A percentile compares a stretch with the other conserved stretches of the same genome.
Evolutionary conservation across 1,140 invertebrate species (phyloP).

Genomic region (Pinna nobilis): DNA sequence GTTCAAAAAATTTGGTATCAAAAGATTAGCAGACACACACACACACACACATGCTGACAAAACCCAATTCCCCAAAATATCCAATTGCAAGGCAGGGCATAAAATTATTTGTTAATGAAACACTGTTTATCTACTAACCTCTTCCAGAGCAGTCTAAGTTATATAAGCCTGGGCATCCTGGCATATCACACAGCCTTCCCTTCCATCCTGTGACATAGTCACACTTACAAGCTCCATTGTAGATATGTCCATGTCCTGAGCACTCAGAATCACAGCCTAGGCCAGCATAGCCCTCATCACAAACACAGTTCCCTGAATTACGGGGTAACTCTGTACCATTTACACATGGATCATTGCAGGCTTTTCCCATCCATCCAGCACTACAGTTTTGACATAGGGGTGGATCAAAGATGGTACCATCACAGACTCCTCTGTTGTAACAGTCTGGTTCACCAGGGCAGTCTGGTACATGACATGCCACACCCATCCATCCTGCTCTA

Average conservation of each 20-base stretch:
- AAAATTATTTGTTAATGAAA: too few species aligned
- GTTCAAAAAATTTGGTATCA: too few species aligned
- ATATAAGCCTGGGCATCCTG: constrained; percentile 63
- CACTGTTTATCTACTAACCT: constrained; percentile 40
- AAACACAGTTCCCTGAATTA: constrained; percentile 57
- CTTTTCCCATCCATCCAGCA: constrained; percentile 61
- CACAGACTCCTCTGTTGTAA: constrained; percentile 51
- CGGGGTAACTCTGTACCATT: constrained; percentile 56
- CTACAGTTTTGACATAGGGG: constrained; percentile 58
- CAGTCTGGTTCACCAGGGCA: constrained; percentile 65
- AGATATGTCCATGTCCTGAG: constrained; percentile 59
- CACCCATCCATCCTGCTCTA: constrained; percentile 59
- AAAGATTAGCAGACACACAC: too few species aligned
- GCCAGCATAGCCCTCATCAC: constrained; percentile 63
- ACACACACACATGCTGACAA: too few species aligned
- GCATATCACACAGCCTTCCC: constrained; percentile 61
- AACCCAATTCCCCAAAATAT: too few species aligned
- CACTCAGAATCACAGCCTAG: constrained; percentile 67
- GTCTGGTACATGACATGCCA: constrained; percentile 62
- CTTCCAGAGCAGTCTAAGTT: constrained; percentile 60
- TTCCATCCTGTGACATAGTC: constrained; percentile 64
- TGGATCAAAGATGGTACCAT: constrained; percentile 49
- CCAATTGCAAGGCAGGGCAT: too few species aligned
- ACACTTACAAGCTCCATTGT: constrained; percentile 53
- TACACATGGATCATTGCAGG: constrained; percentile 62